phyloP scores from a whole-genome alignment of 2,888 invertebrate genomes.

The Eubasilissa splendida region DNA sequence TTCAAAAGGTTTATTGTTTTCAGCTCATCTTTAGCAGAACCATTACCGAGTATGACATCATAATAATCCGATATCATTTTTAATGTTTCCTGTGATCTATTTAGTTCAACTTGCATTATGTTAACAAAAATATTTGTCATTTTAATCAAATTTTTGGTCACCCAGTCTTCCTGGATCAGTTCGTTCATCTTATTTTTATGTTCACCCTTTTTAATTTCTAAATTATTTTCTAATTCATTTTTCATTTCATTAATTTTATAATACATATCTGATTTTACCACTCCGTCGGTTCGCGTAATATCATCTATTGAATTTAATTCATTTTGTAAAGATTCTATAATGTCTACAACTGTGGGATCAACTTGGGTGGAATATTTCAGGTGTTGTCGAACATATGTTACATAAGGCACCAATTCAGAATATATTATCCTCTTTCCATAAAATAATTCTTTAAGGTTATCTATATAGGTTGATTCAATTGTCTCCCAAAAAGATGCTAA shows the following conservation, averaged over 20 bases:
- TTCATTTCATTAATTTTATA: slow-evolving; percentile 72
- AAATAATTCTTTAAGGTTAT: slow-evolving; percentile 73
- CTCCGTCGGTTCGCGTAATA: slow-evolving; percentile 71
- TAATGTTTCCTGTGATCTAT: slow-evolving; percentile 60
- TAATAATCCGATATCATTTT: slow-evolving; percentile 36
- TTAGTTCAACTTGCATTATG: slow-evolving; percentile 76
- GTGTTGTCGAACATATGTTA: slow-evolving; percentile 70
- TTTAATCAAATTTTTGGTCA: slow-evolving; percentile 70
- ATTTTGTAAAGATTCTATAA: slow-evolving; percentile 73
- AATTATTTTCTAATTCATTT: slow-evolving; percentile 71
- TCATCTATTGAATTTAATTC: slow-evolving; percentile 76
- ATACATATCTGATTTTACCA: slow-evolving; percentile 77
- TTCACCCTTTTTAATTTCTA: slow-evolving; percentile 72
- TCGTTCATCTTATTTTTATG: slow-evolving; percentile 71
- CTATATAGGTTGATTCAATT: slow-evolving; percentile 69
- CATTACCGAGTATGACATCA: slow-evolving; percentile 12
- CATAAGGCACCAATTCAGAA: slow-evolving; percentile 73
- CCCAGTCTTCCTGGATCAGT: slow-evolving; percentile 74
- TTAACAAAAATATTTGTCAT: slow-evolving; percentile 73
- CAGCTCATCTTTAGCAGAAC: slow-evolving; percentile 59
- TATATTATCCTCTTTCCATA: slow-evolving; percentile 73
- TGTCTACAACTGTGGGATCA: slow-evolving; percentile 74
- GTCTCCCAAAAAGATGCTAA: slow-evolving; percentile 72
- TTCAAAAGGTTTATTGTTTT: slow-evolving; percentile 64
- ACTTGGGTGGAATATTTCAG: slow-evolving; percentile 72